Percentiles rank a stretch among this genome's conserved stretches.
These are phyloP conservation scores for Argyrosomus japonicus DNA, from an alignment of 2,113 vertebrate genomes.

Conservation along the genomic window DNA sequence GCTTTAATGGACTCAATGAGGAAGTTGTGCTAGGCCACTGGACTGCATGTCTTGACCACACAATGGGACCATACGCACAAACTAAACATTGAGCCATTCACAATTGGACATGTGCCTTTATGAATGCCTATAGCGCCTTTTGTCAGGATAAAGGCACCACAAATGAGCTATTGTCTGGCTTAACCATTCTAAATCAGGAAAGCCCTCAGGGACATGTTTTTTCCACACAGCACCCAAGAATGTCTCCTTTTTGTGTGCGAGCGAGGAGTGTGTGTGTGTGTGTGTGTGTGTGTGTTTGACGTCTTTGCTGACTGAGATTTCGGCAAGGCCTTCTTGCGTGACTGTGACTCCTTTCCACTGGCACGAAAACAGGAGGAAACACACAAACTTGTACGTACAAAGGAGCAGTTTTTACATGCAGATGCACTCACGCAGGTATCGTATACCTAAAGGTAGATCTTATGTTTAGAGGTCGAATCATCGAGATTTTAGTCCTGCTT, in stretches of 20 bases:
- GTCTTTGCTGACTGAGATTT: constrained; percentile 42
- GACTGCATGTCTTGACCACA: constrained; percentile 68
- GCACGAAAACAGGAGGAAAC: constrained; percentile 17
- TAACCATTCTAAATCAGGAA: constrained; percentile 70
- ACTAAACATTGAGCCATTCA: constrained; percentile 73
- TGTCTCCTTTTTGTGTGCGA: constrained; percentile 48
- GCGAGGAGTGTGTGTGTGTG: constrained; percentile 4
- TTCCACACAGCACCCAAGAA: constrained; percentile 65
- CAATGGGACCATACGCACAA: constrained; percentile 64
- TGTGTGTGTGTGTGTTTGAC: constrained; percentile 31
- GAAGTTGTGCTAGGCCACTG: constrained; percentile 53
- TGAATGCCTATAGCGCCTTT: constrained; percentile 66
- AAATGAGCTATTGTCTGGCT: constrained; percentile 78
- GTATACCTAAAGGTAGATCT: background rate
- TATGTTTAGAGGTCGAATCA: background rate
- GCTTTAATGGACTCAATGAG: constrained; percentile 72
- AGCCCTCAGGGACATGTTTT: constrained; percentile 63
- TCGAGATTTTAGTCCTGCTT: background rate
- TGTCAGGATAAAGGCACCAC: constrained; percentile 76
- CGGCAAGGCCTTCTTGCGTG: constrained; percentile 31
- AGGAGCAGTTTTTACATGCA: background rate
- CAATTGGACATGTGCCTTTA: constrained; percentile 73
- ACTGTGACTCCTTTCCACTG: constrained; percentile 48
- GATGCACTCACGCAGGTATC: background rate
- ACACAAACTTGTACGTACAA: background rate